phyloP scores from a whole-genome alignment of 2,888 invertebrate species.

The Fragum sueziense region DNA sequence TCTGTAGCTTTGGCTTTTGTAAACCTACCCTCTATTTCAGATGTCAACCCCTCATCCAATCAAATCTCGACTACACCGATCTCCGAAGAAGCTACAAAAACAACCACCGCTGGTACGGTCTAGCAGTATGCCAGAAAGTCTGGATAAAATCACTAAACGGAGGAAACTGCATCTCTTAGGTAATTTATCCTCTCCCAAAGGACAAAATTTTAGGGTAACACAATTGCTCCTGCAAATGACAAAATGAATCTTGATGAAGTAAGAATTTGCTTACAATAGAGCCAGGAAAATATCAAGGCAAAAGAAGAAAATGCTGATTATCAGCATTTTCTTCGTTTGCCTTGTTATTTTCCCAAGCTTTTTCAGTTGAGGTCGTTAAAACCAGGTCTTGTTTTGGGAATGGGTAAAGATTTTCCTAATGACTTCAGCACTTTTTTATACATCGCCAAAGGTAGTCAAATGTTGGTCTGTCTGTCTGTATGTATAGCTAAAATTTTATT shows the following conservation, averaged over 20 bases:
- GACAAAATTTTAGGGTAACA: too few species aligned
- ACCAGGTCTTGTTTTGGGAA: too few species aligned
- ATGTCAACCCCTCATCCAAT: slow-evolving; percentile 81
- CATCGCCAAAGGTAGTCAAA: too few species aligned
- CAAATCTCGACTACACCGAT: slow-evolving; percentile 69
- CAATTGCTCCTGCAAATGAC: too few species aligned
- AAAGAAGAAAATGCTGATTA: background rate
- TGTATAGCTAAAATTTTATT: too few species aligned
- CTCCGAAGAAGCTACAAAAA: slow-evolving; percentile 59
- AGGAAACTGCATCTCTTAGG: slow-evolving; percentile 70
- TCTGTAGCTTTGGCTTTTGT: too few species aligned
- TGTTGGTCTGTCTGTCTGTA: too few species aligned
- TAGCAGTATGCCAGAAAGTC: slow-evolving; percentile 82
- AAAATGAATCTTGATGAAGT: too few species aligned
- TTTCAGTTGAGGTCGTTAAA: too few species aligned
- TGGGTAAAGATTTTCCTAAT: too few species aligned
- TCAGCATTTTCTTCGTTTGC: background rate
- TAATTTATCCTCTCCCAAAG: slow-evolving; percentile 41
- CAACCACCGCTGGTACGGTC: slow-evolving; percentile 67
- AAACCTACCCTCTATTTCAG: slow-evolving; percentile 62
- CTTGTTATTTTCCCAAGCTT: background rate
- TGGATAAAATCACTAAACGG: slow-evolving; percentile 76
- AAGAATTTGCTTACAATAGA: too few species aligned
- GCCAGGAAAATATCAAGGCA: background rate
- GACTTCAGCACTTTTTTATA: too few species aligned